These are phyloP conservation scores for Sphenodon punctatus DNA, from an alignment of 2,797 vertebrate genomes.

Conservation along the genomic window DNA sequence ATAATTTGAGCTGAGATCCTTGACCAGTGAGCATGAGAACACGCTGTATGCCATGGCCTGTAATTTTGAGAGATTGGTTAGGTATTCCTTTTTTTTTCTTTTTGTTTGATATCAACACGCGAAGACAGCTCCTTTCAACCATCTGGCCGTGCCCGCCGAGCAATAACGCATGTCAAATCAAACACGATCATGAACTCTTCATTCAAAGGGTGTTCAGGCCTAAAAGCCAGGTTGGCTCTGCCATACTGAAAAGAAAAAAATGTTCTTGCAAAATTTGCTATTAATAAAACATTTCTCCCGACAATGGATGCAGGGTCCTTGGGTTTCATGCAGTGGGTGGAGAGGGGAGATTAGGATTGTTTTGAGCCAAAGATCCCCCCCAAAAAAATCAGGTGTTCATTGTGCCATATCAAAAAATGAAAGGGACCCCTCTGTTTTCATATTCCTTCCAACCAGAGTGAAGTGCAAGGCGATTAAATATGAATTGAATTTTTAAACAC, in stretches of 20 bases:
- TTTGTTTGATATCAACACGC: constrained; percentile 51
- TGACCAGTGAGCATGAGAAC: neutral
- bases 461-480: neutral
- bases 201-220: constrained; percentile 14
- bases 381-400: too few species aligned
- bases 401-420: neutral
- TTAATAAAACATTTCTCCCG: too few species aligned
- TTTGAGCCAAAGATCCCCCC: neutral
- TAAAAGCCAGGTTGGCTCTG: neutral
- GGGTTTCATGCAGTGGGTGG: too few species aligned
- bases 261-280: constrained; percentile 6
- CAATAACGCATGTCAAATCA: neutral
- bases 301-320: too few species aligned
- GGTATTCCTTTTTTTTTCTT: constrained; percentile 46
- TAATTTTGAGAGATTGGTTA: neutral
- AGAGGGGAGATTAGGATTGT: too few species aligned
- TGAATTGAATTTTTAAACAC: neutral
- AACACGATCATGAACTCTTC: neutral
- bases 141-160: neutral
- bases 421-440: neutral
- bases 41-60: neutral
- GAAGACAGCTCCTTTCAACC: neutral
- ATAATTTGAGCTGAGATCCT: neutral
- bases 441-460: neutral
- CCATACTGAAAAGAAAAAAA: neutral